Base-by-base conservation (phyloP, 2,113 vertebrate species). In the Poeciliopsis occidentalis region DNA sequence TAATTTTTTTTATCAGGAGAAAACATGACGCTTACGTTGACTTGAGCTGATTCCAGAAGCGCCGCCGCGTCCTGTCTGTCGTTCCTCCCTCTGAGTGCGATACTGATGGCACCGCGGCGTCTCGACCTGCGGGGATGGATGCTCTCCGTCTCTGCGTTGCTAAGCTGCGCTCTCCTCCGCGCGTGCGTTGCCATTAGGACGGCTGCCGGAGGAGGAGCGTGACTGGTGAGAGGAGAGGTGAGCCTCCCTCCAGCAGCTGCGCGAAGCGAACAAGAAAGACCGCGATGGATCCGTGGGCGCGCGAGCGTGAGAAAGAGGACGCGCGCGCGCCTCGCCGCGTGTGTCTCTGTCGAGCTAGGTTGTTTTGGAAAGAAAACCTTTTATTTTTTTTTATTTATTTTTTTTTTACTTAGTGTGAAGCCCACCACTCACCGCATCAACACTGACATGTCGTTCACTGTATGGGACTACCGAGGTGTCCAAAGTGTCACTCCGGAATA, bases 141-240 rank as follows among this genome's bases (percentile, higher is more conserved):
- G 79, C 71, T 86, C 30, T 54, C 81, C 54, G 76, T 75, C 54
- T 83, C 73, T 19, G 61, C 75, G 93, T 93, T 94, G 93, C 93
- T 92, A 94, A 91, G 92, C 89, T 89, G 86, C 84, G 84, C 87
- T 85, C 87, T 92, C 84, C 84, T 87, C 88, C 65, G 73, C 27
- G 73, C 81, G 93, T 95, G 71, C 83, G 94, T 95, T 92, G 78
- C 94, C 87, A 93, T 94, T 88, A 93, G 76, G 87, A 94, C 86
- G 47, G 69, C 44, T 74, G 57, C 69, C 64, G 60, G 86, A 82
- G 91, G 87, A 84, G 84, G 90, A 80, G 86, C 72, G 69, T 79
- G 65, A 81, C 26, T 37, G 69, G 67, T 69, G 75, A 69, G 72
- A 81, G 75, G 66, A 73, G 73, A 74, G 75, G 70, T 69, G 67